Conservation (phyloP, 2,797 vertebrate species). For the Chelidonichthys spinosus region DNA sequence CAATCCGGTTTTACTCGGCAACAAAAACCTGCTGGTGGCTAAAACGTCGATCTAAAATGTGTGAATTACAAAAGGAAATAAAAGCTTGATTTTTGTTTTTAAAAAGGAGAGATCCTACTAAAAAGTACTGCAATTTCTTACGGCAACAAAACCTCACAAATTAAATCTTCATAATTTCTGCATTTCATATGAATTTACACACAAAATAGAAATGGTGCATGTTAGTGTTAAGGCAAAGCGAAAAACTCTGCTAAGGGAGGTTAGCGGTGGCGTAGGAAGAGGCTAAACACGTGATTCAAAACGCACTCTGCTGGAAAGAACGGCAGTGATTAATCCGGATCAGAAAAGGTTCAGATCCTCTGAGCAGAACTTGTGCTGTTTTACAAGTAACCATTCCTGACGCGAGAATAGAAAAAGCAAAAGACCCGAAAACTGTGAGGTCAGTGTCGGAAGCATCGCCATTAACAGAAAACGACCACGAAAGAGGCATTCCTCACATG, state of each 20-base stretch:
- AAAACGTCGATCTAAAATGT: slow-evolving; percentile 40
- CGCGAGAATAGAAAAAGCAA: slow-evolving; percentile 32
- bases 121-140: slow-evolving; percentile 48
- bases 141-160: slow-evolving; percentile 44
- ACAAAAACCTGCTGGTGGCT: slow-evolving; percentile 21
- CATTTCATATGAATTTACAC: slow-evolving; percentile 37
- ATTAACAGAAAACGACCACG: slow-evolving; percentile 47
- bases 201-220: slow-evolving; percentile 39
- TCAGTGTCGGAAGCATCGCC: slow-evolving; percentile 54
- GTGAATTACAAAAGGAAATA: slow-evolving; percentile 19
- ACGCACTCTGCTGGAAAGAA: slow-evolving; percentile 17
- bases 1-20: slow-evolving; percentile 28
- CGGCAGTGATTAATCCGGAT: slow-evolving; percentile 45
- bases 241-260: slow-evolving; percentile 57
- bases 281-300: slow-evolving; percentile 32
- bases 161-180: slow-evolving; percentile 34
- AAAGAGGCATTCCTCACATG: slow-evolving; percentile 68
- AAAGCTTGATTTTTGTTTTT: slow-evolving; percentile 20
- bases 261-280: slow-evolving; percentile 13
- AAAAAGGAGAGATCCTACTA: slow-evolving; percentile 13
- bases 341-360: slow-evolving; percentile 27
- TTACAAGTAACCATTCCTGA: slow-evolving; percentile 28
- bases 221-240: slow-evolving; percentile 71
- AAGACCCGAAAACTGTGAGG: slow-evolving; percentile 30
- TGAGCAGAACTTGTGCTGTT: slow-evolving; percentile 11